Evolutionary conservation across 2,113 vertebrate species (phyloP).

Genomic region (Oncorhynchus gorbuscha): DNA sequence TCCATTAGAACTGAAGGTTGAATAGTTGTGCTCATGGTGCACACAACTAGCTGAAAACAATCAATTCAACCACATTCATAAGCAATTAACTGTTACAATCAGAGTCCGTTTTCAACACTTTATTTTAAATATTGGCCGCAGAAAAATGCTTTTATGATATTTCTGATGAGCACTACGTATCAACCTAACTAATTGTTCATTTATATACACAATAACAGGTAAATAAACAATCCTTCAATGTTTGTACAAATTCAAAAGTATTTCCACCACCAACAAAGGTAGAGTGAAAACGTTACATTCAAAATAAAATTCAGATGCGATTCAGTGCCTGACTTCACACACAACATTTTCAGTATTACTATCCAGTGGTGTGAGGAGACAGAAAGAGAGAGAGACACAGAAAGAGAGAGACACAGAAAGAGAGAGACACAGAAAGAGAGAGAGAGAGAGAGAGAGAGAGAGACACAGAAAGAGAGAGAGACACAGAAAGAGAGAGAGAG

Average conservation of each 20-base stretch:
- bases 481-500: no score
- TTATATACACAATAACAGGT: no score
- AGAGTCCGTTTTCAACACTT: constrained; percentile 3
- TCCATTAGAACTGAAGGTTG: neutral
- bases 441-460: no score
- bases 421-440: no score
- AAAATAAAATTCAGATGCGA: no score
- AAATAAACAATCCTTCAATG: constrained; percentile 1
- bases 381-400: no score
- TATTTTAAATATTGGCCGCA: constrained; percentile 11
- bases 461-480: no score
- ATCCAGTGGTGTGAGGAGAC: neutral
- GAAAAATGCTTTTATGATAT: neutral
- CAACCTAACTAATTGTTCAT: no score
- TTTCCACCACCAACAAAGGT: neutral
- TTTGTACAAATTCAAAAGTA: neutral
- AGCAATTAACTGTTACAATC: neutral
- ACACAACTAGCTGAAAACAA: neutral
- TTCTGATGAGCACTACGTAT: constrained; percentile 28
- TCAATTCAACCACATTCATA: neutral
- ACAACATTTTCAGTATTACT: neutral
- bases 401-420: neutral
- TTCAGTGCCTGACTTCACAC: no score
- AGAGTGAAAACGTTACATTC: constrained; percentile 13
- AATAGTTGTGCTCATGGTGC: neutral